Percentiles rank a stretch among this genome's conserved stretches.
Conservation (phyloP, 2,113 vertebrate species). For the Sylvietta virens region DNA sequence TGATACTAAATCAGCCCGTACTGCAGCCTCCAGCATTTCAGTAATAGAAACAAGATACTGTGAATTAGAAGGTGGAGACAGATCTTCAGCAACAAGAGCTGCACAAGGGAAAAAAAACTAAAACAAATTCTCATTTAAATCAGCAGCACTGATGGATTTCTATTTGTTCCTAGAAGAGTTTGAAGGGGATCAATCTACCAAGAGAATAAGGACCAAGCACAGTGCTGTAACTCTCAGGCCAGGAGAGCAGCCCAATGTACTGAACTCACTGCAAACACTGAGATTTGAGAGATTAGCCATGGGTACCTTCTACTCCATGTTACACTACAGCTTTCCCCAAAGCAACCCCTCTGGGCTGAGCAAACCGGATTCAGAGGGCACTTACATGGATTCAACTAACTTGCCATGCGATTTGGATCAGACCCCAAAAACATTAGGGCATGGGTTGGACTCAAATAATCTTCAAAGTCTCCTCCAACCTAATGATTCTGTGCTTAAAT, state of each 20-base stretch:
- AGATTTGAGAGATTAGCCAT: neutral
- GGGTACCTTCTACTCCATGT: neutral
- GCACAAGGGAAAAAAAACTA: neutral
- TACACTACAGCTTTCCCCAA: neutral
- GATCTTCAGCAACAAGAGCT: neutral
- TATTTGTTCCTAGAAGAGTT: neutral
- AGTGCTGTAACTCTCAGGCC: neutral
- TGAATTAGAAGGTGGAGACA: neutral
- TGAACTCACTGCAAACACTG: neutral
- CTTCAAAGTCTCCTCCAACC: neutral
- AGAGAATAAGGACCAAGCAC: neutral
- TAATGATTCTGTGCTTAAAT: neutral
- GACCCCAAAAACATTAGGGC: neutral
- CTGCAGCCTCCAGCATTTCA: neutral
- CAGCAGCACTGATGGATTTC: neutral
- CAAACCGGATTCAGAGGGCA: neutral
- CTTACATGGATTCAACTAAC: neutral
- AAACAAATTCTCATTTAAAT: neutral
- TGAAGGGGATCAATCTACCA: neutral
- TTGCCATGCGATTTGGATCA: neutral
- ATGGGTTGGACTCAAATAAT: neutral
- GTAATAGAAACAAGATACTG: neutral
- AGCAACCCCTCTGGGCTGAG: neutral
- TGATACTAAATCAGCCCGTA: neutral
- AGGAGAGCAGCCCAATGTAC: neutral